A percentile compares a stretch with the other conserved stretches of the same genome.
phyloP scores from a whole-genome alignment of 2,888 invertebrate genomes.

The Drosophila ustulata region DNA sequence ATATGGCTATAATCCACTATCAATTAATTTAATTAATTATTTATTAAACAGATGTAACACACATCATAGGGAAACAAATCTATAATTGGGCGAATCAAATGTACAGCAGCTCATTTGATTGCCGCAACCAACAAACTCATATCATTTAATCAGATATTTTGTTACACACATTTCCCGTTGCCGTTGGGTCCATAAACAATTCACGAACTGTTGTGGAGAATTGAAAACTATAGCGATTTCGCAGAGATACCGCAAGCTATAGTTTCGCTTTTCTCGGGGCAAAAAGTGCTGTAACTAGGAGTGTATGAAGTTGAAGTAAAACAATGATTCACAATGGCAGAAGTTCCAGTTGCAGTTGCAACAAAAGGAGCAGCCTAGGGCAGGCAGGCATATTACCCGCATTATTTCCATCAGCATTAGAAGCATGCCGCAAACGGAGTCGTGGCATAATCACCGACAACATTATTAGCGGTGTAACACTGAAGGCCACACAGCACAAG shows the following conservation, averaged over 20 bases:
- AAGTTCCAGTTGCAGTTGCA: slow-evolving; percentile 8
- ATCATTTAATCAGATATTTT: too few relatives aligned
- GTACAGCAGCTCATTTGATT: too few relatives aligned
- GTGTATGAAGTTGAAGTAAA: not conserved
- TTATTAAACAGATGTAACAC: too few relatives aligned
- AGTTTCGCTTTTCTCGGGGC: not conserved
- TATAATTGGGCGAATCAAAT: too few relatives aligned
- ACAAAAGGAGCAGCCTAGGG: slow-evolving; percentile 5
- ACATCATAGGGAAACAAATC: too few relatives aligned
- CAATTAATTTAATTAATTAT: too few relatives aligned
- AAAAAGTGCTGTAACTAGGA: not conserved
- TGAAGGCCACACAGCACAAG: slow-evolving; percentile 19
- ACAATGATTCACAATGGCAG: slow-evolving; percentile 35
- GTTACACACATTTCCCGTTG: too few relatives aligned
- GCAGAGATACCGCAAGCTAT: not conserved
- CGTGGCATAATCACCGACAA: slow-evolving; percentile 43
- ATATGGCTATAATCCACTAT: too few relatives aligned
- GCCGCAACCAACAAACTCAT: too few relatives aligned
- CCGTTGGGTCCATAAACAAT: not conserved
- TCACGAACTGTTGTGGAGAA: not conserved
- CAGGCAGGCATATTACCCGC: slow-evolving; percentile 29
- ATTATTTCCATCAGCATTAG: slow-evolving; percentile 35
- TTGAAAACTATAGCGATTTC: not conserved
- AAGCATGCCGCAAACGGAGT: slow-evolving; percentile 11
- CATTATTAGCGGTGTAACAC: slow-evolving; percentile 45